Percentiles rank a stretch among this genome's conserved stretches.
phyloP scores from a whole-genome alignment of 1,140 invertebrate genomes.

The Bilobella aurantiaca region DNA sequence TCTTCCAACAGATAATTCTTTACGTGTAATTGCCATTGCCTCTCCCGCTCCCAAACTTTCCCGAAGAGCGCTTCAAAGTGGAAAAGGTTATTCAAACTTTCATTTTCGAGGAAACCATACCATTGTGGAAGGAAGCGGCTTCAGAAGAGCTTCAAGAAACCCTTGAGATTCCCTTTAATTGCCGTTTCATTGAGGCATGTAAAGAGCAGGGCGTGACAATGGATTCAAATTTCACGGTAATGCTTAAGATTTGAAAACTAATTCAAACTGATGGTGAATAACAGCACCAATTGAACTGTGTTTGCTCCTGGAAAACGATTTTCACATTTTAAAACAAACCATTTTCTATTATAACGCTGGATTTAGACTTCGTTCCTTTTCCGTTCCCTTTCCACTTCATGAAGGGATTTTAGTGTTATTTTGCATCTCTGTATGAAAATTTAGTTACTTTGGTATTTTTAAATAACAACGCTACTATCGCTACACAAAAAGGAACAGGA shows the following conservation, averaged over 20 bases:
- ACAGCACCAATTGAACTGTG: background rate
- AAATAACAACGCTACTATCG: too few relatives aligned
- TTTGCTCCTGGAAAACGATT: too few relatives aligned
- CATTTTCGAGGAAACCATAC: background rate
- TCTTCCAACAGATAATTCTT: constrained; percentile 1
- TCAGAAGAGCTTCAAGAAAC: background rate
- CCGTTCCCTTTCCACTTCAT: too few relatives aligned
- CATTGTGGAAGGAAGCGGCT: background rate
- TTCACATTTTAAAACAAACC: too few relatives aligned
- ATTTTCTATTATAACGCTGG: background rate
- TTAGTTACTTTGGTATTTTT: too few relatives aligned
- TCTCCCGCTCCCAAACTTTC: too few relatives aligned
- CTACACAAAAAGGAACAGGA: too few relatives aligned
- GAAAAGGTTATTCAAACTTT: background rate
- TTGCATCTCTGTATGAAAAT: too few relatives aligned
- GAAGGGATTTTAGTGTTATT: too few relatives aligned
- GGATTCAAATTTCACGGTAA: background rate
- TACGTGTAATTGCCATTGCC: background rate
- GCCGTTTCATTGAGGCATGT: background rate
- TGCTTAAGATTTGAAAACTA: too few relatives aligned
- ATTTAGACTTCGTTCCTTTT: too few relatives aligned
- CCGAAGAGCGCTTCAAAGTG: background rate
- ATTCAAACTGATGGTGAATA: background rate
- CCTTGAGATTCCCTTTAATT: background rate
- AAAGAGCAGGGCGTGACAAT: background rate